phyloP scores from a whole-genome alignment of 2,797 vertebrate species.

The Pseudochromis fuscus region DNA sequence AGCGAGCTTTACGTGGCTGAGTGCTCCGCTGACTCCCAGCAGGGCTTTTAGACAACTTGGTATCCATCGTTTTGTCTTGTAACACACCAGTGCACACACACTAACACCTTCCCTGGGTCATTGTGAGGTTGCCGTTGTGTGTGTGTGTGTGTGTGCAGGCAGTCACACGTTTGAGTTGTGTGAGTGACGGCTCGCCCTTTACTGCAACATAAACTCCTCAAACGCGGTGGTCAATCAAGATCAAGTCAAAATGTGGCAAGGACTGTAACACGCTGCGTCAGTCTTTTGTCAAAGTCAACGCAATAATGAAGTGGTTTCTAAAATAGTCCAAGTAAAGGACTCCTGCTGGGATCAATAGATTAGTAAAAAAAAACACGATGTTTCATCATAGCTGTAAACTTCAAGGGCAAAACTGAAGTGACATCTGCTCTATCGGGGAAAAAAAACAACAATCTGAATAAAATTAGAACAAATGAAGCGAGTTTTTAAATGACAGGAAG shows the following conservation, averaged over 20 bases:
- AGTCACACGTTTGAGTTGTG: background rate
- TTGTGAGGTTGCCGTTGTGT: constrained; percentile 30
- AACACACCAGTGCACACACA: constrained; percentile 41
- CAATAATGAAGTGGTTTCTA: constrained; percentile 29
- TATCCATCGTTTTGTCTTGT: constrained; percentile 59
- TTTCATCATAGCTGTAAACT: constrained; percentile 42
- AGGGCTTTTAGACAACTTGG: constrained; percentile 73
- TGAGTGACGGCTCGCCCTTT: constrained; percentile 54
- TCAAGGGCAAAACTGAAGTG: constrained; percentile 45
- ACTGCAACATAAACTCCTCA: constrained; percentile 27
- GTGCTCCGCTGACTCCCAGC: constrained; percentile 67
- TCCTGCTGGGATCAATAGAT: constrained; percentile 53
- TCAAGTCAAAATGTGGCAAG: constrained; percentile 2
- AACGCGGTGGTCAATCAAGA: constrained; percentile 36
- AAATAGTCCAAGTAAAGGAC: constrained; percentile 39
- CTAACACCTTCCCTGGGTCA: constrained; percentile 55
- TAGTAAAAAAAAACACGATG: constrained; percentile 39
- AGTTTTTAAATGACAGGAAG: constrained; percentile 6
- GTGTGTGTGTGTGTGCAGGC: constrained; percentile 3
- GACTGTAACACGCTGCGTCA: background rate
- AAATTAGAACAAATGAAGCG: constrained; percentile 39
- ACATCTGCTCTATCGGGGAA: constrained; percentile 27
- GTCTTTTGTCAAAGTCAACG: constrained; percentile 30
- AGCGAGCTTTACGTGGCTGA: constrained; percentile 71
- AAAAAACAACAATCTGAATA: constrained; percentile 1